A percentile compares a stretch with the other conserved stretches of the same genome.
Conservation (phyloP, 1,140 invertebrate species). For the Lordiphosa collinella region DNA sequence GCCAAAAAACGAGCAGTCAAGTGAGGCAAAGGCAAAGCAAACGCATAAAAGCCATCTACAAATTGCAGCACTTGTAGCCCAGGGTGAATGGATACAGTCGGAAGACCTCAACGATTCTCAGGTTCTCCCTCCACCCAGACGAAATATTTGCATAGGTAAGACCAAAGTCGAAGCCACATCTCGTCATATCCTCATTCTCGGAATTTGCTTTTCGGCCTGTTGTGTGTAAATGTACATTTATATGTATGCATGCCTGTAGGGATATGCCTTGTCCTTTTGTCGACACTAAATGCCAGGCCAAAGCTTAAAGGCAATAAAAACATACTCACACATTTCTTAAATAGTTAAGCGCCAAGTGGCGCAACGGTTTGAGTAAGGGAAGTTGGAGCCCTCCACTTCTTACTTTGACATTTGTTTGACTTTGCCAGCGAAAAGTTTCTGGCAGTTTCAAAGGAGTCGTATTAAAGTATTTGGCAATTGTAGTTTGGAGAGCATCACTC, state of each 20-base stretch:
- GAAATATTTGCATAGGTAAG: conserved; percentile 60
- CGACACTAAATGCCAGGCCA: conserved; percentile 33
- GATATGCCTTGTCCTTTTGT: conserved; percentile 47
- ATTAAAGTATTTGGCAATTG: too few species aligned
- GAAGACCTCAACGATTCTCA: conserved; percentile 32
- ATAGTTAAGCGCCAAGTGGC: conserved; percentile 29
- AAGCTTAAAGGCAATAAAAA: conserved; percentile 31
- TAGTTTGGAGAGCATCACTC: too few species aligned
- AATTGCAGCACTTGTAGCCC: conserved; percentile 58
- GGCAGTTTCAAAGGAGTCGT: too few species aligned
- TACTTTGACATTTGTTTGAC: conserved; percentile 48
- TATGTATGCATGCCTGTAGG: too few species aligned
- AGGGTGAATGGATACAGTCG: conserved; percentile 49
- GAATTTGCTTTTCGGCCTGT: conserved; percentile 21
- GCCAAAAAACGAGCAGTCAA: conserved; percentile 49
- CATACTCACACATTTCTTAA: conserved; percentile 25
- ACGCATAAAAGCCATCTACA: conserved; percentile 50
- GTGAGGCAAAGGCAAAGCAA: conserved; percentile 11
- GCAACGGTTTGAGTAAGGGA: background rate
- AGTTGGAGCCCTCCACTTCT: background rate
- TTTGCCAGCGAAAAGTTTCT: conserved; percentile 13
- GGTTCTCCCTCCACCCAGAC: conserved; percentile 5
- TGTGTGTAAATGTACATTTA: conserved; percentile 32
- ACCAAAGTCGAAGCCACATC: background rate
- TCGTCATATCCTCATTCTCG: conserved; percentile 1